These are phyloP conservation scores for Acheta domesticus DNA, from an alignment of 2,888 invertebrate genomes.

Conservation along the genomic window DNA sequence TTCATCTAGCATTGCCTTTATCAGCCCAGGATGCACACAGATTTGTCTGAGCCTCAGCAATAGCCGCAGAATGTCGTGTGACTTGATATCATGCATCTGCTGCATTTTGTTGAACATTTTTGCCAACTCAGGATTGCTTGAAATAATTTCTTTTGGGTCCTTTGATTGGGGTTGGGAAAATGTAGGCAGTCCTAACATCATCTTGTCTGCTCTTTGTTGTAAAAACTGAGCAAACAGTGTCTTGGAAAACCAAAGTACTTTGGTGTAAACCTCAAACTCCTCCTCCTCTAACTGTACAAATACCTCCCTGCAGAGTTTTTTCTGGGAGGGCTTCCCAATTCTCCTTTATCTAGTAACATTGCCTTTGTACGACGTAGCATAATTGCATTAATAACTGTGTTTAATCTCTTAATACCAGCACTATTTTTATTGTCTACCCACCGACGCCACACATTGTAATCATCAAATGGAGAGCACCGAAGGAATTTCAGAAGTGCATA, in stretches of 20 bases:
- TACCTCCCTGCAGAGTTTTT: conserved; percentile 55
- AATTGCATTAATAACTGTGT: conserved; percentile 77
- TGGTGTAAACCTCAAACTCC: conserved; percentile 76
- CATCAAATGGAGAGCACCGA: conserved; percentile 83
- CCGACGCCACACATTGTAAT: conserved; percentile 81
- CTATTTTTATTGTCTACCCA: conserved; percentile 84
- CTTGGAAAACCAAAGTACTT: conserved; percentile 50
- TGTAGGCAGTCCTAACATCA: conserved; percentile 38
- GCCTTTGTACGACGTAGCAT: conserved; percentile 85
- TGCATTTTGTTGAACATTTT: conserved; percentile 30
- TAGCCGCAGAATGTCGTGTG: conserved; percentile 70
- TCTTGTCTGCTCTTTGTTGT: conserved; percentile 69
- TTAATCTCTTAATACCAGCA: conserved; percentile 70
- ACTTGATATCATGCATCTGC: conserved; percentile 49
- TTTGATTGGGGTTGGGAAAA: too few relatives aligned
- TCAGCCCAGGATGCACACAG: conserved; percentile 84
- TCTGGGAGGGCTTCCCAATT: conserved; percentile 61
- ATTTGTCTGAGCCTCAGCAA: conserved; percentile 82
- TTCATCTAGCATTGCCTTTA: conserved; percentile 58
- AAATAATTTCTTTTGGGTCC: neutral
- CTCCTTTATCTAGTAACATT: conserved; percentile 65
- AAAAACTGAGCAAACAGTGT: conserved; percentile 63
- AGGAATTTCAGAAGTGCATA: conserved; percentile 80
- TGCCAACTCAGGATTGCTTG: conserved; percentile 23
- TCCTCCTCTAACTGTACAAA: conserved; percentile 63